phyloP scores from a whole-genome alignment of 2,888 invertebrate species.

The Siphlonurus alternatus region DNA sequence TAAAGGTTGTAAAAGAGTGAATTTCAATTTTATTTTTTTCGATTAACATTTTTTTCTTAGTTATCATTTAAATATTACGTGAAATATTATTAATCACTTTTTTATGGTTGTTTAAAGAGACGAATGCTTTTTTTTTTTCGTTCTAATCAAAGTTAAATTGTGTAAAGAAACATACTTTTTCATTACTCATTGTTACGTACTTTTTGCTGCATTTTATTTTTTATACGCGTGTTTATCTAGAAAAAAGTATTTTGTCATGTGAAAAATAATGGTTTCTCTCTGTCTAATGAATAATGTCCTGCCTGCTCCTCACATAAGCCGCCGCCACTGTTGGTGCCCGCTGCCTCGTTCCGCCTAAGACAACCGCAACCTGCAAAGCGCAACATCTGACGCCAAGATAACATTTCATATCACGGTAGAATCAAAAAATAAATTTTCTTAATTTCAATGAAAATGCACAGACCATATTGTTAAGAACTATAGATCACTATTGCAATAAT shows the following conservation, averaged over 20 bases:
- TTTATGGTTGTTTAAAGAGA: neutral
- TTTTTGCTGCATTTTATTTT: neutral
- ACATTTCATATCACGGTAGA: too few relatives aligned
- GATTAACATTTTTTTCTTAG: neutral
- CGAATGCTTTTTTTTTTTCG: neutral
- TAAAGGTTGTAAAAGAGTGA: neutral
- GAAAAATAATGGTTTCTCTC: neutral
- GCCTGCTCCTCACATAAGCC: neutral
- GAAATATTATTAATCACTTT: neutral
- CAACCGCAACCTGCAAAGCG: too few relatives aligned
- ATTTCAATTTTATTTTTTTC: neutral
- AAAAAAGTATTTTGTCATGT: neutral
- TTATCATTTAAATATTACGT: neutral
- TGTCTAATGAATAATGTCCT: neutral
- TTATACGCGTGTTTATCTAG: neutral
- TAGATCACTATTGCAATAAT: too few relatives aligned
- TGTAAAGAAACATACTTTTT: neutral
- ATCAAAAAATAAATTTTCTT: too few relatives aligned
- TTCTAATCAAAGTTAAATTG: neutral
- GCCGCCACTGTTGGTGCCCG: neutral
- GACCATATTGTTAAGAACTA: too few relatives aligned
- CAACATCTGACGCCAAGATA: too few relatives aligned
- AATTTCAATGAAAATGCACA: too few relatives aligned
- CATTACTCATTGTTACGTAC: neutral
- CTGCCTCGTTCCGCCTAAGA: neutral